Conservation (phyloP, 1,140 invertebrate species). For the Glomeris maerens region DNA sequence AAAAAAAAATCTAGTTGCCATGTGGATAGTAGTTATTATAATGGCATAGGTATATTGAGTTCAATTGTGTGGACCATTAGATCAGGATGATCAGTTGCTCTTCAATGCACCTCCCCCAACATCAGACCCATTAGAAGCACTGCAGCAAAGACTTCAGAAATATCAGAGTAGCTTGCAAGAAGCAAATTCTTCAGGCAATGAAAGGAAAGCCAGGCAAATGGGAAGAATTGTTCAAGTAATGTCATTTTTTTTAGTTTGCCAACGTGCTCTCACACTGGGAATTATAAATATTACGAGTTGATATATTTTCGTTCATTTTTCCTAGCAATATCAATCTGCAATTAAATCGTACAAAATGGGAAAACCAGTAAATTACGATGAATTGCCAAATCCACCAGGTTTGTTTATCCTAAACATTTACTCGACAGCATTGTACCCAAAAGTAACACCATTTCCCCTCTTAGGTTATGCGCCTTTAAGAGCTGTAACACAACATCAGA, state of each 20-base stretch:
- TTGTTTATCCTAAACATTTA: conserved; percentile 13
- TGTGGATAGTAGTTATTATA: no score
- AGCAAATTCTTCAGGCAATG: conserved; percentile 59
- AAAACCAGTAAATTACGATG: conserved; percentile 58
- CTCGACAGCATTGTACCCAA: not conserved
- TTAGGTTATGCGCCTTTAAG: no score
- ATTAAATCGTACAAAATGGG: conserved; percentile 62
- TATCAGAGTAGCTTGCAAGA: conserved; percentile 49
- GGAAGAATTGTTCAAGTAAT: conserved; percentile 68
- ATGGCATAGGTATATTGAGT: no score
- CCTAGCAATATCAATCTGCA: conserved; percentile 72
- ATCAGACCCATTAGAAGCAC: conserved; percentile 53
- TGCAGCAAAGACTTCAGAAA: conserved; percentile 66
- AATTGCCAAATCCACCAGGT: conserved; percentile 77
- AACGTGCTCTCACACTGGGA: not conserved
- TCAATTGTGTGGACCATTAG: no score
- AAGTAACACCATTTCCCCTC: conserved; percentile 6
- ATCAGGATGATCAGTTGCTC: conserved; percentile 17
- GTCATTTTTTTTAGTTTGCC: not conserved
- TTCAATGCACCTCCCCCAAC: conserved; percentile 33
- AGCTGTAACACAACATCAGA: no score
- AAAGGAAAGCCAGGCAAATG: conserved; percentile 71
- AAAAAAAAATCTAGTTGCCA: no score
- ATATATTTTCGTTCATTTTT: conserved; percentile 4
- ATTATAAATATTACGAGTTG: not conserved